Evolutionary conservation across 2,113 vertebrate species (phyloP), one percentile per base, ranked within the genome.

Genomic region (Zeus faber): DNA sequence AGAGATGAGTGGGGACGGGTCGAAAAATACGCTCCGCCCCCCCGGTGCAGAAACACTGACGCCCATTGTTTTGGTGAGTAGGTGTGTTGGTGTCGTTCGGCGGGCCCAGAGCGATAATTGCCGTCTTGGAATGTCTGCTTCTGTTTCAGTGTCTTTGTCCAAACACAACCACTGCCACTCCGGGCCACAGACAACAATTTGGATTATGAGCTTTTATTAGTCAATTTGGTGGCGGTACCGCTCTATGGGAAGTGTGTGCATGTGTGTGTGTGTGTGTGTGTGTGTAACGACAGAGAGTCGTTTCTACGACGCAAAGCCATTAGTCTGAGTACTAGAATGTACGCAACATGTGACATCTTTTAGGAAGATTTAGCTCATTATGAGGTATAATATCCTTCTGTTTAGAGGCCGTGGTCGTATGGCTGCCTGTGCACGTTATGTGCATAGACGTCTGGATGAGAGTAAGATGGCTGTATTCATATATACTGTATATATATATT

Each of bases 1-100:
- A 37, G 33, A 27, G 47, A 33, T n/a, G n/a, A n/a, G n/a, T n/a
- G n/a, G n/a, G n/a, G n/a, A n/a, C n/a, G n/a, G n/a, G n/a, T n/a
- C 58, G 27, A 55, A n/a, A 83, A 66, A 89, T 76, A n/a, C n/a
- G n/a, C n/a, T n/a, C n/a, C 65, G 69, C 70, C 80, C 61, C 67
- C 74, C 79, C 88, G 89, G 86, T 90, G 58, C 50, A 40, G 44
- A 43, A 80, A 91, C 90, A 91, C 58, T 80, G 54, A 31, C 50
- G 57, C 29, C 50, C 69, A 74, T 90, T 90, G 88, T 91, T 52
- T 39, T 40, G 10, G 26, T 20, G 74, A 80, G 87, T 83, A 90
- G 89, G 90, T 89, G 89, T 90, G 85, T 80, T 70, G 76, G 80
- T 79, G 79, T 73, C 76, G 77, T 83, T 84, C 70, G 83, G 83